phyloP scores from a whole-genome alignment of 2,888 invertebrate species.

The Rhamnusium bicolor region DNA sequence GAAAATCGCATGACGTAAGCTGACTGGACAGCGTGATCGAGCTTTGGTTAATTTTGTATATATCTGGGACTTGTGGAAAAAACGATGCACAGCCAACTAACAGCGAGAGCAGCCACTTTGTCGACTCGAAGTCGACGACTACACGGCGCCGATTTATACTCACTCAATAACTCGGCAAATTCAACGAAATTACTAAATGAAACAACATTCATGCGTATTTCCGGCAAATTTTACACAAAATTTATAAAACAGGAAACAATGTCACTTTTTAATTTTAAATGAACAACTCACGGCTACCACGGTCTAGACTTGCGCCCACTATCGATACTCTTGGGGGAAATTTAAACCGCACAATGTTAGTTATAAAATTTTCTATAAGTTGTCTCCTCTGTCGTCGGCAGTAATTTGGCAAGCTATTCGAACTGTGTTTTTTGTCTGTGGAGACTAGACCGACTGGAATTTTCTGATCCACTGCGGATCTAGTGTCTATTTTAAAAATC shows the following conservation, averaged over 20 bases:
- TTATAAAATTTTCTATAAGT: conserved; percentile 22
- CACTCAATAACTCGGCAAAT: conserved; percentile 46
- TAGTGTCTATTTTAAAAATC: conserved; percentile 31
- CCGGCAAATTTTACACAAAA: conserved; percentile 29
- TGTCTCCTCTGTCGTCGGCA: conserved; percentile 19
- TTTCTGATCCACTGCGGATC: conserved; percentile 31
- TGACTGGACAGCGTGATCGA: conserved; percentile 60
- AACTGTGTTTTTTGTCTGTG: conserved; percentile 26
- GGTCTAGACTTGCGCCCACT: conserved; percentile 3
- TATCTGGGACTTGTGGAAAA: conserved; percentile 66
- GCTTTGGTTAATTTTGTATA: conserved; percentile 70
- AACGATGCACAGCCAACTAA: conserved; percentile 50
- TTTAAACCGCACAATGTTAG: conserved; percentile 3
- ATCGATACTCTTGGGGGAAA: neutral
- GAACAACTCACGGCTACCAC: neutral
- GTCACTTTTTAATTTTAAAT: neutral
- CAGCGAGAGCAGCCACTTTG: conserved; percentile 44
- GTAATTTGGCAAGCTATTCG: conserved; percentile 18
- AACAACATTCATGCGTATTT: conserved; percentile 29
- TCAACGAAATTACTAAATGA: conserved; percentile 26
- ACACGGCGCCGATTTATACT: conserved; percentile 51
- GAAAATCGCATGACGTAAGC: conserved; percentile 57
- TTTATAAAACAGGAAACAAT: neutral
- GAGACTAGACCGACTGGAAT: conserved; percentile 25
- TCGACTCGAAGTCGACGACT: conserved; percentile 45